Evolutionary conservation across 2,888 invertebrate species (phyloP).

Genomic region (Caenorhabditis japonica): DNA sequence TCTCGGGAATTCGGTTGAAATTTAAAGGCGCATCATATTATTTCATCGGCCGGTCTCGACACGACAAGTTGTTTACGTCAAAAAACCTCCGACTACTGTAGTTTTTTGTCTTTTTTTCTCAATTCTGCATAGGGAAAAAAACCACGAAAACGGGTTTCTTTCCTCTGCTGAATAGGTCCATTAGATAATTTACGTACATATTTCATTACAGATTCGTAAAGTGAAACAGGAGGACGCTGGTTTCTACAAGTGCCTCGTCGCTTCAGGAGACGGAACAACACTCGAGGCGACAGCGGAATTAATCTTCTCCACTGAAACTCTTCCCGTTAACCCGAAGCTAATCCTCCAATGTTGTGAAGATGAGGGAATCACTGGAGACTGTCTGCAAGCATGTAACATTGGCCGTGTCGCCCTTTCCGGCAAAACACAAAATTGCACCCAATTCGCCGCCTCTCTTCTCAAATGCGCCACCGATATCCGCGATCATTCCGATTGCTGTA

Average conservation of each 20-base stretch:
- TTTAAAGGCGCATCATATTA: too few relatives aligned
- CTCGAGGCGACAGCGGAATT: constrained; percentile 44
- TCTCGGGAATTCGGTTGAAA: too few relatives aligned
- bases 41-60: too few relatives aligned
- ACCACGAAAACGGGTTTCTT: too few relatives aligned
- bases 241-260: constrained; percentile 55
- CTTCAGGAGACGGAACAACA: background rate
- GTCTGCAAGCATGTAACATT: constrained; percentile 59
- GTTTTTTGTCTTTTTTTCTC: too few relatives aligned
- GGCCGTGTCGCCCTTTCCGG: constrained; percentile 36
- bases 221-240: constrained; percentile 48
- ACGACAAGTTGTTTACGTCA: too few relatives aligned
- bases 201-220: constrained; percentile 23
- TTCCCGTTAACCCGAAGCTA: constrained; percentile 54
- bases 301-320: constrained; percentile 42
- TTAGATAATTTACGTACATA: too few relatives aligned
- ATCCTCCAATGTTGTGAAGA: constrained; percentile 59
- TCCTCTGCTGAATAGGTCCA: too few relatives aligned
- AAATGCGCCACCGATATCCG: constrained; percentile 62
- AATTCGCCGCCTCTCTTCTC: constrained; percentile 48
- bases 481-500: constrained; percentile 67
- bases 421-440: constrained; percentile 45
- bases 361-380: constrained; percentile 44
- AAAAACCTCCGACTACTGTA: too few relatives aligned
- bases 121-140: too few relatives aligned